Evolutionary conservation across 2,797 vertebrate species (phyloP).

Genomic region (Acrossocheilus fasciatus): DNA sequence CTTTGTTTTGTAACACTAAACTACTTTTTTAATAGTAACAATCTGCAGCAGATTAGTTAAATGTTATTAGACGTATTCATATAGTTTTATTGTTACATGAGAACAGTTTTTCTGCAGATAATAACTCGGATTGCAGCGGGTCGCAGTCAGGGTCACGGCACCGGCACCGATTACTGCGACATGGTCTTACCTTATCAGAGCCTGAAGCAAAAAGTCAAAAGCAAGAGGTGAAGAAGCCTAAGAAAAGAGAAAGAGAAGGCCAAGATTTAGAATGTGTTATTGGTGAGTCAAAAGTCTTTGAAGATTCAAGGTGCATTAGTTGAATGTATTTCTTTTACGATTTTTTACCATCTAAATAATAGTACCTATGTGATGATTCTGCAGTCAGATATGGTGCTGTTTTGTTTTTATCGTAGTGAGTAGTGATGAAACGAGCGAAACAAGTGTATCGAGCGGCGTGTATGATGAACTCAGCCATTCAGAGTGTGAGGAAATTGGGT

Average conservation of each 20-base stretch:
- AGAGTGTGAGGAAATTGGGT: constrained; percentile 76
- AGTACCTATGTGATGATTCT: background rate
- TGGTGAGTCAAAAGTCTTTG: constrained; percentile 25
- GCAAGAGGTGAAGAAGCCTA: background rate
- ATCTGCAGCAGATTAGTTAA: background rate
- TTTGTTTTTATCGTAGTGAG: constrained; percentile 68
- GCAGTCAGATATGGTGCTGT: background rate
- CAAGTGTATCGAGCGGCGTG: constrained; percentile 66
- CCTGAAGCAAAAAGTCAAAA: constrained; percentile 69
- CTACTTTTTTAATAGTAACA: background rate
- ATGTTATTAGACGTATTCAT: background rate
- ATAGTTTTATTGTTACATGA: background rate
- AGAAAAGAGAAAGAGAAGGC: constrained; percentile 71
- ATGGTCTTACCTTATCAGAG: constrained; percentile 86
- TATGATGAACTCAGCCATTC: constrained; percentile 81
- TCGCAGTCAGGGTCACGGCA: constrained; percentile 74
- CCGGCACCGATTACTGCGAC: constrained; percentile 88
- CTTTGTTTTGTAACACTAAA: background rate
- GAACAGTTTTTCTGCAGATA: constrained; percentile 26
- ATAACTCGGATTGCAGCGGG: constrained; percentile 74
- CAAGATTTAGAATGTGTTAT: background rate
- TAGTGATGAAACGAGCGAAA: constrained; percentile 74
- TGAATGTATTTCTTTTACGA: too few relatives aligned
- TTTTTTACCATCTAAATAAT: background rate
- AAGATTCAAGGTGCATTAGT: too few relatives aligned